Conservation (phyloP, 1,140 invertebrate species). For the Wasmannia auropunctata region DNA sequence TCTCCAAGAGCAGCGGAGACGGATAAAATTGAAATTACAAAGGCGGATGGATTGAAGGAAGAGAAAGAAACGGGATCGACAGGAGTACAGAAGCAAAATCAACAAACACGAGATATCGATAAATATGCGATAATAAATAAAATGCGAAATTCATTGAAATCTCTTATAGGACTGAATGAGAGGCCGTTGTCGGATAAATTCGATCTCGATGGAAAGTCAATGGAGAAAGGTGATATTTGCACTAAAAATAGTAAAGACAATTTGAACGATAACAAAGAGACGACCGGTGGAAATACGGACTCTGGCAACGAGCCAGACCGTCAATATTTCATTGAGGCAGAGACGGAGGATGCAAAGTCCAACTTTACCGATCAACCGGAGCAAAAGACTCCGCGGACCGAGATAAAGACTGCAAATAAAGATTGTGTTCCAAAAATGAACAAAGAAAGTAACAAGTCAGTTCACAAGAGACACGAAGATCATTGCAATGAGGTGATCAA, state of each 20-base stretch:
- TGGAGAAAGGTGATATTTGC: not conserved
- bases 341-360: slow-evolving; percentile 73
- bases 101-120: not conserved
- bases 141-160: not conserved
- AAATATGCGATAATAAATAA: too few species aligned
- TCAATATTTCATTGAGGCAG: slow-evolving; percentile 81
- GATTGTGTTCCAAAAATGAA: not conserved
- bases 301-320: slow-evolving; percentile 78
- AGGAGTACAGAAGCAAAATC: not conserved
- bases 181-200: not conserved
- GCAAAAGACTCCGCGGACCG: not conserved
- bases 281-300: slow-evolving; percentile 63
- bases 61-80: not conserved
- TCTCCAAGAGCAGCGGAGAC: not conserved
- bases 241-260: not conserved
- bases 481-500: not conserved
- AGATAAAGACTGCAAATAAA: slow-evolving; percentile 4
- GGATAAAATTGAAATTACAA: not conserved
- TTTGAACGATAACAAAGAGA: slow-evolving; percentile 40
- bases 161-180: not conserved
- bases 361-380: not conserved
- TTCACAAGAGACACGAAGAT: not conserved
- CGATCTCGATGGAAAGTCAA: not conserved
- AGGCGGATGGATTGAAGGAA: not conserved
- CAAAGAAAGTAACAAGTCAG: not conserved